Evolutionary conservation across 2,113 vertebrate species (phyloP), one percentile per base, ranked within the genome.

Genomic region (Hemiscyllium ocellatum): DNA sequence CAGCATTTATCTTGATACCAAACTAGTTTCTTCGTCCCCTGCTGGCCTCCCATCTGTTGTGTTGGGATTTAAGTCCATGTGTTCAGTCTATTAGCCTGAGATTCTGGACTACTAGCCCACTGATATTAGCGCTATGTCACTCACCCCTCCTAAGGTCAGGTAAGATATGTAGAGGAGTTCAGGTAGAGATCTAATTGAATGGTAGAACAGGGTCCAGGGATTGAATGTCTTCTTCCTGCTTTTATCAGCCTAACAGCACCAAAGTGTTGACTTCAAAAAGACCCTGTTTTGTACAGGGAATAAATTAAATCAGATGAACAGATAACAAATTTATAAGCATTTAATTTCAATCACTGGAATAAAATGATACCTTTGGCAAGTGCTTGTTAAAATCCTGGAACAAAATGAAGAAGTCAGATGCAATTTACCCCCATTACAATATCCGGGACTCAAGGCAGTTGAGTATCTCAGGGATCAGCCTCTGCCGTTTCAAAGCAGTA

Each of bases 361-460:
- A 15, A 94, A 68, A 69, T 72, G 19, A 47, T 33, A 33, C 3
- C 42, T 72, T 72, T 72, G 68, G 94, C 69, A 72, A 95, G 69
- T 70, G n/a, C 29, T 95, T 94, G 47, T 72, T 94, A 26, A 95
- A 72, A 29, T 72, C 29, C 69, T 72, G 94, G 69, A 95, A 52
- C 52, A 52, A 95, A 52, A 15, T 33, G 52, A 95, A 72, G 22
- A 33, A 24, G 52, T 76, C 68, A 1, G 15, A 76, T 70, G 37
- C 66, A 94, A 22, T 94, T 47, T 70, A 37, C 20, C 37, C 10
- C 65, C 4, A 94, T 94, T 94, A 42, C 19, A 95, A 29, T 76
- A 72, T 5, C 15, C 24, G 8, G 69, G 24, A 29, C 68, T 95
- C 69, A 52, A 29, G 69, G 72, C 68, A 70, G 47, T 70, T 52